Evolutionary conservation across 2,113 vertebrate genomes (phyloP), one percentile per base, ranked within the genome.

Genomic region (Geococcyx californianus): DNA sequence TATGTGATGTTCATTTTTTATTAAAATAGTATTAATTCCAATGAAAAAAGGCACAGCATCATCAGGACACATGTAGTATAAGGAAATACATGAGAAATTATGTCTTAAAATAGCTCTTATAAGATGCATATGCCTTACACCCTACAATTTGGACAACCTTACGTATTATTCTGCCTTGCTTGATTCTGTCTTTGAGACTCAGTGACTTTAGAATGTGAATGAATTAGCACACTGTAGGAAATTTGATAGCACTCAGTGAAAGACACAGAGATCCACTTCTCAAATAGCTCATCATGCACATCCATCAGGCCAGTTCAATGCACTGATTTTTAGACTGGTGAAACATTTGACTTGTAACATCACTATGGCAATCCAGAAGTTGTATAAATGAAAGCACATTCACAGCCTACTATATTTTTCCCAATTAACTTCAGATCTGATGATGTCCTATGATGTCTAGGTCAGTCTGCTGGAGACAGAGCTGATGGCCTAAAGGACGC

Each of bases 401-500:
- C 25, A 87, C 4, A 58, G n/a, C 8, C 31, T 58, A 42, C 20
- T 40, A 16, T 16, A 36, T 52, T 81, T 83, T 84, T 73, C 52
- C 52, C 87, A 69, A 84, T 0, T 56, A 7, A 91, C 45, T 84
- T 87, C 24, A 12, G 62, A 55, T 60, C 13, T 79, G 31, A 36
- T 54, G 14, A 88, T 79, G n/a, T 36, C 49, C 0, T 1, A 7
- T 45, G 40, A 18, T 79, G 44, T 72, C 66, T 55, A 40, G 9
- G 26, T 83, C 52, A 91, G 28, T 9, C 44, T 62, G 25, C 25
- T 36, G 13, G 33, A 67, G 16, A 84, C 34, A 84, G 1, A 62
- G 44, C 8, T 0, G 0, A 56, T 2, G 5, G 31, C 40, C 31
- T 44, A 19, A 76, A 63, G 12, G 17, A 75, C 1, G 2, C 17